Percentiles rank a stretch among this genome's conserved stretches.
Conservation (phyloP, 2,113 vertebrate species). For the Ctenomys sociabilis region DNA sequence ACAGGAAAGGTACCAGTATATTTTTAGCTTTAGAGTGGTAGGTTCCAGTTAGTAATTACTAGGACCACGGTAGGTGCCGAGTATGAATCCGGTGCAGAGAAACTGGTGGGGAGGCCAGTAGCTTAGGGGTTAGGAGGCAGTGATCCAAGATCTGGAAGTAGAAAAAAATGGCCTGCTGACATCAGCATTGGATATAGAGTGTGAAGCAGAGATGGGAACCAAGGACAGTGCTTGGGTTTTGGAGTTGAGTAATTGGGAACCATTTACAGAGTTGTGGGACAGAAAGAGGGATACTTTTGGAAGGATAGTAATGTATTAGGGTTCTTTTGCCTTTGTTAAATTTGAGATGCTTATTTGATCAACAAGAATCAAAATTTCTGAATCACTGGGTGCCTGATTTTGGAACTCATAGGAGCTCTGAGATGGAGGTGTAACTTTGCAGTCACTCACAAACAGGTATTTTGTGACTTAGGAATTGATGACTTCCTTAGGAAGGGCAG, state of each 20-base stretch:
- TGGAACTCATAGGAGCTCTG: neutral
- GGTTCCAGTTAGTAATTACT: neutral
- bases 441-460: neutral
- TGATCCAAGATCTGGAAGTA: neutral
- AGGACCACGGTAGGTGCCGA: neutral
- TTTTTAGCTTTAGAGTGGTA: neutral
- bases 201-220: neutral
- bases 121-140: neutral
- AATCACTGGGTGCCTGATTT: neutral
- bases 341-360: neutral
- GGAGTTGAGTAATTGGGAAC: neutral
- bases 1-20: neutral
- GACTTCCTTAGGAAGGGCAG: neutral
- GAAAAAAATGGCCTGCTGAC: neutral
- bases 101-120: neutral
- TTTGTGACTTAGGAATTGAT: neutral
- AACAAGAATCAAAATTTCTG: neutral
- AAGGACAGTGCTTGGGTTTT: neutral
- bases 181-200: neutral
- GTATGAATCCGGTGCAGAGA: rapidly evolving
- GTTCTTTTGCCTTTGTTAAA: neutral
- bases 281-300: neutral
- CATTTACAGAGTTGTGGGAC: neutral
- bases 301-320: neutral
- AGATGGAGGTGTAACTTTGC: neutral